Evolutionary conservation across 2,113 vertebrate genomes (phyloP).

Genomic region (Merops nubicus): DNA sequence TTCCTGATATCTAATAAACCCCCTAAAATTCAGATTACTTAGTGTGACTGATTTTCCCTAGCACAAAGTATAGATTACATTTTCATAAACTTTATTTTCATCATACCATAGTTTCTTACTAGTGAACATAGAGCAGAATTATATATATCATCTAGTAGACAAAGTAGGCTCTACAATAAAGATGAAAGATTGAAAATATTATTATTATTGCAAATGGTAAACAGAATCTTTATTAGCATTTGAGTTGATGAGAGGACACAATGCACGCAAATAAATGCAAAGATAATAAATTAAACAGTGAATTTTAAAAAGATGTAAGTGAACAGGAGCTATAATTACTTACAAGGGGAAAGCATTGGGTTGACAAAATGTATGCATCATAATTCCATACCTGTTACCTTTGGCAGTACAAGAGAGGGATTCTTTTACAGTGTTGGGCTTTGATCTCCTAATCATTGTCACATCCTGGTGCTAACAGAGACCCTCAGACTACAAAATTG

Average conservation of each 20-base stretch:
- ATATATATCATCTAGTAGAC: background rate
- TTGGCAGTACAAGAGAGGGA: background rate
- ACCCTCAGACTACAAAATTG: background rate
- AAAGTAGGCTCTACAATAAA: background rate
- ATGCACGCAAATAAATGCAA: slow-evolving; percentile 37
- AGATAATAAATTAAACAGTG: slow-evolving; percentile 54
- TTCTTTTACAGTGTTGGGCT: background rate
- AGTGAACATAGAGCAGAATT: background rate
- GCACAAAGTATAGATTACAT: slow-evolving; percentile 1
- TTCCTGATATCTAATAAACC: background rate
- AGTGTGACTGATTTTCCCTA: background rate
- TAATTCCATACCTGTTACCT: background rate
- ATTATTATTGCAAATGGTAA: slow-evolving; percentile 23
- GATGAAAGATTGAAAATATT: background rate
- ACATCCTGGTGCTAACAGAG: background rate
- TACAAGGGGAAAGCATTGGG: background rate
- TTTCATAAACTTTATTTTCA: background rate
- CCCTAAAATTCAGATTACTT: background rate
- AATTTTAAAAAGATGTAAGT: slow-evolving; percentile 24
- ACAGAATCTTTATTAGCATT: slow-evolving; percentile 34
- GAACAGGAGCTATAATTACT: slow-evolving; percentile 22
- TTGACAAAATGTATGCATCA: background rate
- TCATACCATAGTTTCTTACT: background rate
- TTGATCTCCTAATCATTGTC: slow-evolving; percentile 1
- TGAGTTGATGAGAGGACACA: background rate